These are phyloP conservation scores for Bhutanitis thaidina DNA, from an alignment of 2,888 invertebrate genomes.

Conservation along the genomic window DNA sequence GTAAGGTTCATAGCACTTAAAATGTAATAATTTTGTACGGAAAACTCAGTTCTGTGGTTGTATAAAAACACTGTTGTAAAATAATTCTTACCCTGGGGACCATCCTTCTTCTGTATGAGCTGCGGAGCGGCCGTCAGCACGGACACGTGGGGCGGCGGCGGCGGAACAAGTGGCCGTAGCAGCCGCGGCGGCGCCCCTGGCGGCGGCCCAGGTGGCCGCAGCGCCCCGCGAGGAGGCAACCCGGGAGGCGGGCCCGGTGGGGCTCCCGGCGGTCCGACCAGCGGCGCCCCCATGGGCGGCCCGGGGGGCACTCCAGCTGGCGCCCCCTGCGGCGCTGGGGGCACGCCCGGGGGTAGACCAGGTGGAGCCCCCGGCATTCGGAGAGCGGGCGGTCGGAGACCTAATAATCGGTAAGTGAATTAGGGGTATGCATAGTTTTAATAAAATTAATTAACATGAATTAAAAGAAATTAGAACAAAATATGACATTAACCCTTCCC, in stretches of 20 bases:
- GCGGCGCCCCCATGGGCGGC: slow-evolving; percentile 69
- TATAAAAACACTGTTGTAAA: too few species aligned
- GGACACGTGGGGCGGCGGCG: slow-evolving; percentile 81
- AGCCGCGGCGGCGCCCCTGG: slow-evolving; percentile 84
- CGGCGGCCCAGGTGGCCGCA: slow-evolving; percentile 82
- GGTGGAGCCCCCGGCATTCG: slow-evolving; percentile 5
- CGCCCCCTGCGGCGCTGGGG: slow-evolving; percentile 30
- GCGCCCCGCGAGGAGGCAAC: slow-evolving; percentile 54
- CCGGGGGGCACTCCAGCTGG: slow-evolving; percentile 65
- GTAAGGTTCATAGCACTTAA: too few species aligned
- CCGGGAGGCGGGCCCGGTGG: slow-evolving; percentile 65
- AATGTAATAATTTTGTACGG: too few species aligned
- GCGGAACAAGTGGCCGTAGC: slow-evolving; percentile 79
- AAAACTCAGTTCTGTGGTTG: too few species aligned
- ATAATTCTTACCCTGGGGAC: slow-evolving; percentile 64
- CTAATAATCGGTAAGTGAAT: too few species aligned
- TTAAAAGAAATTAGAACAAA: too few species aligned
- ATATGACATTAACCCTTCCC: too few species aligned
- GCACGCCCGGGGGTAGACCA: slow-evolving; percentile 22
- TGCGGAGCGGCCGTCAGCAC: slow-evolving; percentile 91
- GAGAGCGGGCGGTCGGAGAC: slow-evolving; percentile 4
- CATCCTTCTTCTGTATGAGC: slow-evolving; percentile 86
- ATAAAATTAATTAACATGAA: too few species aligned
- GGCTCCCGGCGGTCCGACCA: slow-evolving; percentile 80
- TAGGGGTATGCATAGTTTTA: too few species aligned